Percentiles rank a stretch among this genome's conserved stretches.
Evolutionary conservation across 2,113 vertebrate species (phyloP).

Genomic region (Tichodroma muraria): DNA sequence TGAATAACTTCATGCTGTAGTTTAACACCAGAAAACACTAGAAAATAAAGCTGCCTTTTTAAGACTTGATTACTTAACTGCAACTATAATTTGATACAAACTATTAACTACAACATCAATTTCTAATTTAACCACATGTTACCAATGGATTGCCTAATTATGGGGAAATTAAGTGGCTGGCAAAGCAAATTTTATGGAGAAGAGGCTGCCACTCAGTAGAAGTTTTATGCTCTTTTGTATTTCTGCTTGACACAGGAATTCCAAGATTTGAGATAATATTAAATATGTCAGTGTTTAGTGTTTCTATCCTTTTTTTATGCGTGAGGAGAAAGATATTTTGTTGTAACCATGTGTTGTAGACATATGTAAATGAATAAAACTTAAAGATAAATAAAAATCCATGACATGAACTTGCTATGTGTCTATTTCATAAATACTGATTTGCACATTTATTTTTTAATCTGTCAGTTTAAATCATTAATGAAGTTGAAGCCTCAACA

Average conservation of each 20-base stretch:
- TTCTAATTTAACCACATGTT: background rate
- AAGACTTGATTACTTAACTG: background rate
- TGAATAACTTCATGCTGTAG: background rate
- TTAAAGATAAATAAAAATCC: background rate
- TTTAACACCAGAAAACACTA: background rate
- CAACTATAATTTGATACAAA: slow-evolving; percentile 5
- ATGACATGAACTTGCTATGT: background rate
- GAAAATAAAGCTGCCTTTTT: background rate
- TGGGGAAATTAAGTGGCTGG: background rate
- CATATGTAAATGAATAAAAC: background rate
- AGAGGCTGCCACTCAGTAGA: background rate
- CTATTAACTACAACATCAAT: background rate
- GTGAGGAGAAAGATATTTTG: background rate
- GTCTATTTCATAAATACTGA: background rate
- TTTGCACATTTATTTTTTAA: background rate
- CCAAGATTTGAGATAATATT: background rate
- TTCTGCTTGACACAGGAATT: background rate
- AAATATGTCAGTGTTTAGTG: background rate
- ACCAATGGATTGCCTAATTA: background rate
- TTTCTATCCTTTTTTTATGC: background rate
- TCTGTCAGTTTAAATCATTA: background rate
- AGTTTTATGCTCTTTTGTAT: background rate
- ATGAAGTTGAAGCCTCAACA: background rate
- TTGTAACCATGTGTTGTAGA: background rate
- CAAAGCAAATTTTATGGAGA: background rate